These are phyloP conservation scores for Drosophila pallidifrons DNA, from an alignment of 1,140 invertebrate species.

Conservation along the genomic window DNA sequence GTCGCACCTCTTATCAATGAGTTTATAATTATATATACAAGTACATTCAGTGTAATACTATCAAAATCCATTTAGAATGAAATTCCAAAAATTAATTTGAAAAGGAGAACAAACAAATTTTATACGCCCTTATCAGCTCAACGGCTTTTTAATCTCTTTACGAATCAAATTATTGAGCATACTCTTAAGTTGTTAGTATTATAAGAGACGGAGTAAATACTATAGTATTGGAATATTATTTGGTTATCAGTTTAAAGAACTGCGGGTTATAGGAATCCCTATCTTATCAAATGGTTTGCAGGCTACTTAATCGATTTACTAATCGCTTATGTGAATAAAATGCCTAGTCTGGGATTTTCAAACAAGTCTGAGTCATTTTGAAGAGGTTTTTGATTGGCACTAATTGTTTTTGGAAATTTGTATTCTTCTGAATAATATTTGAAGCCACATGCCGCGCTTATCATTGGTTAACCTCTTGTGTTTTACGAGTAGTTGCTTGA, in stretches of 20 bases:
- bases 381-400: neutral
- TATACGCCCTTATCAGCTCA: neutral
- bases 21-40: neutral
- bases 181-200: no score
- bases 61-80: slow-evolving; percentile 5
- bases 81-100: slow-evolving; percentile 2
- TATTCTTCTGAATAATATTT: no score
- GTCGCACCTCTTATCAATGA: neutral
- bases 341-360: neutral
- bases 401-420: neutral
- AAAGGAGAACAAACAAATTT: neutral
- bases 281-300: neutral
- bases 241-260: no score
- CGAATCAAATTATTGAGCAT: no score
- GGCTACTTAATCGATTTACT: neutral
- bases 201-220: no score
- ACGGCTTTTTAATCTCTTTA: neutral
- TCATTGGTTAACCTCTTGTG: no score
- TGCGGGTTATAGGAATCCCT: neutral
- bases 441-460: no score
- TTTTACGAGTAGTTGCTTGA: no score
- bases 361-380: neutral
- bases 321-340: neutral
- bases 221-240: no score
- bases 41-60: slow-evolving; percentile 2